Percentiles rank a stretch among this genome's conserved stretches.
Conservation (phyloP, 2,888 invertebrate genomes). For the Habrosyne pyritoides region DNA sequence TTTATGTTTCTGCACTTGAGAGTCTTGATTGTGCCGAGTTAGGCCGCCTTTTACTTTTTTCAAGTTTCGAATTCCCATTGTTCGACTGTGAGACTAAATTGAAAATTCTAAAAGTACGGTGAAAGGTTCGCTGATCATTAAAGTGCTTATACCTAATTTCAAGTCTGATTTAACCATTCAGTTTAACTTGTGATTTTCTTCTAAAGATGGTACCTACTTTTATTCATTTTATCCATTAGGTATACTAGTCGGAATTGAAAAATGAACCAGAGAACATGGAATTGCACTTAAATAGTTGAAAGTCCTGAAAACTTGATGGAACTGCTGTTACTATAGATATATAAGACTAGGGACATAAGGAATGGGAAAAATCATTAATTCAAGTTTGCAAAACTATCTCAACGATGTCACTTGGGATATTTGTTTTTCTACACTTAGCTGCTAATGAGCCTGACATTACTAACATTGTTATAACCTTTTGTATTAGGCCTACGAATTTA, state of each 20-base stretch:
- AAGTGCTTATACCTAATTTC: background rate
- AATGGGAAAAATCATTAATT: too few relatives aligned
- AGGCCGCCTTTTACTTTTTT: slow-evolving; percentile 65
- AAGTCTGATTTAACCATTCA: background rate
- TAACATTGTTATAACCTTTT: too few relatives aligned
- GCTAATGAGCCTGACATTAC: too few relatives aligned
- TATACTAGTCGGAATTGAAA: background rate
- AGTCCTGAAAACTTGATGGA: background rate
- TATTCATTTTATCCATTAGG: background rate
- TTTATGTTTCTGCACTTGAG: slow-evolving; percentile 83
- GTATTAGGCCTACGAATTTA: too few relatives aligned
- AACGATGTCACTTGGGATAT: too few relatives aligned
- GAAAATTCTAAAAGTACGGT: slow-evolving; percentile 37
- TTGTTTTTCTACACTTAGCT: too few relatives aligned
- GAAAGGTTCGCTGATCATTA: slow-evolving; percentile 56
- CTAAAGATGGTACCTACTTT: background rate
- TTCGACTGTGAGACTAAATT: slow-evolving; percentile 62
- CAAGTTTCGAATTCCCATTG: slow-evolving; percentile 75
- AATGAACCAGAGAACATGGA: background rate
- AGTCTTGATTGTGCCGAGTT: slow-evolving; percentile 77
- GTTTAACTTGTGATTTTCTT: background rate
- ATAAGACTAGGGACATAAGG: background rate
- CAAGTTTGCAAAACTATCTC: too few relatives aligned
- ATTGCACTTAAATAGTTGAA: background rate
- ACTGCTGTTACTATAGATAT: background rate